These are phyloP conservation scores for Salarias fasciatus DNA, from an alignment of 2,797 vertebrate species.

Conservation along the genomic window DNA sequence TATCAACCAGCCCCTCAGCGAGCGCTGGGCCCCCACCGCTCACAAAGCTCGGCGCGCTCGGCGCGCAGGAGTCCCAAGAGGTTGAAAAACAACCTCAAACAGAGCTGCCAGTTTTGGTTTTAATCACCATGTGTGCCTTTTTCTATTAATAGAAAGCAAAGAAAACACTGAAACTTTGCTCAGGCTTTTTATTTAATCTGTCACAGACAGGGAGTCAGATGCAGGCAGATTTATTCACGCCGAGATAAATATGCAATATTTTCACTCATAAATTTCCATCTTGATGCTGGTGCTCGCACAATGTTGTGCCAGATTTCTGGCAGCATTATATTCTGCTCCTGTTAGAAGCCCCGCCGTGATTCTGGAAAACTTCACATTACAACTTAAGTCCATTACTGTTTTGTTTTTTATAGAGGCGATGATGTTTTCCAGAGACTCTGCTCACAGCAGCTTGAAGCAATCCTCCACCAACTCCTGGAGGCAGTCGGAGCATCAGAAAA, in stretches of 20 bases:
- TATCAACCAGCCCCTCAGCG: conserved; percentile 29
- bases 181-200: conserved; percentile 40
- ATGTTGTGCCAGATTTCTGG: conserved; percentile 1
- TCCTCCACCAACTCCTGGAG: conserved; percentile 13
- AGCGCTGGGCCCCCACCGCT: conserved; percentile 31
- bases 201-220: conserved; percentile 17
- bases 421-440: conserved; percentile 10
- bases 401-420: too few species aligned
- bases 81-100: conserved; percentile 52
- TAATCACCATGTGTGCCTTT: conserved; percentile 51
- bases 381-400: neutral
- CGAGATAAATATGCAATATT: conserved; percentile 13
- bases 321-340: conserved; percentile 2
- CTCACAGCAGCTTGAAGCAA: conserved; percentile 6
- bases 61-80: conserved; percentile 39
- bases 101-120: conserved; percentile 52
- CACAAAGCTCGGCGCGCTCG: conserved; percentile 37
- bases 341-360: neutral
- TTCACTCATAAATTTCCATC: neutral
- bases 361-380: neutral
- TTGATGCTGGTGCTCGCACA: neutral
- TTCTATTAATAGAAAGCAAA: conserved; percentile 42
- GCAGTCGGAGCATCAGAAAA: conserved; percentile 6
- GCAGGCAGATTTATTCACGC: conserved; percentile 12
- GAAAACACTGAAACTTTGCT: conserved; percentile 31